Percentiles rank a stretch among this genome's conserved stretches.
These are phyloP conservation scores for Excalfactoria chinensis DNA, from an alignment of 2,113 vertebrate species.

Conservation along the genomic window DNA sequence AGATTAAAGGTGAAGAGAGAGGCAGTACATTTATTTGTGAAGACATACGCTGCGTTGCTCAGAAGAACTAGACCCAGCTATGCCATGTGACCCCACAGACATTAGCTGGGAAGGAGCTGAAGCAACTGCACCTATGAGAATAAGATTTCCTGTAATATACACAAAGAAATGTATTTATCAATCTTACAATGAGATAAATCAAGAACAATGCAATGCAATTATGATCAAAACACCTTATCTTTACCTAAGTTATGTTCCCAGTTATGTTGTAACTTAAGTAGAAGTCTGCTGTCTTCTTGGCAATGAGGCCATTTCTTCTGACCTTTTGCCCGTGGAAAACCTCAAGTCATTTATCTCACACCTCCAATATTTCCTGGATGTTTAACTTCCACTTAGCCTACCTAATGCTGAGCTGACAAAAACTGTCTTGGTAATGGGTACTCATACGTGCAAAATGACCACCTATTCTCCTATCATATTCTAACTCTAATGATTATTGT, in stretches of 20 bases:
- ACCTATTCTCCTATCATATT: constrained; percentile 59
- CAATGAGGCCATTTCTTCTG: constrained; percentile 24
- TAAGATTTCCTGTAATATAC: not conserved
- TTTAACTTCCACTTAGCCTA: constrained; percentile 58
- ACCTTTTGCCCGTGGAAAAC: constrained; percentile 43
- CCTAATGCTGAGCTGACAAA: constrained; percentile 69
- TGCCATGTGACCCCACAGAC: not conserved
- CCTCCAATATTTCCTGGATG: constrained; percentile 57
- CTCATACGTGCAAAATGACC: constrained; percentile 24
- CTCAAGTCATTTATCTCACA: constrained; percentile 35
- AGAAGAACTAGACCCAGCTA: not conserved
- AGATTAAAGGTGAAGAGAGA: not conserved
- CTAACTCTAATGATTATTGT: constrained; percentile 60
- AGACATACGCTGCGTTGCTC: not conserved
- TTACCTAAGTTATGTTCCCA: not conserved
- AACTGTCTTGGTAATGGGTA: constrained; percentile 61
- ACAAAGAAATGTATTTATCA: not conserved
- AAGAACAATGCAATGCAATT: not conserved
- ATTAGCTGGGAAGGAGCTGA: not conserved
- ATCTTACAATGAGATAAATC: not conserved
- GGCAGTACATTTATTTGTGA: not conserved
- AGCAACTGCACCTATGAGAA: not conserved
- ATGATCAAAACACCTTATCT: not conserved
- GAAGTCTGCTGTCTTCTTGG: not conserved
- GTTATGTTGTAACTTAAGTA: not conserved